phyloP scores from a whole-genome alignment of 2,113 vertebrate genomes.

The Mirza zaza region DNA sequence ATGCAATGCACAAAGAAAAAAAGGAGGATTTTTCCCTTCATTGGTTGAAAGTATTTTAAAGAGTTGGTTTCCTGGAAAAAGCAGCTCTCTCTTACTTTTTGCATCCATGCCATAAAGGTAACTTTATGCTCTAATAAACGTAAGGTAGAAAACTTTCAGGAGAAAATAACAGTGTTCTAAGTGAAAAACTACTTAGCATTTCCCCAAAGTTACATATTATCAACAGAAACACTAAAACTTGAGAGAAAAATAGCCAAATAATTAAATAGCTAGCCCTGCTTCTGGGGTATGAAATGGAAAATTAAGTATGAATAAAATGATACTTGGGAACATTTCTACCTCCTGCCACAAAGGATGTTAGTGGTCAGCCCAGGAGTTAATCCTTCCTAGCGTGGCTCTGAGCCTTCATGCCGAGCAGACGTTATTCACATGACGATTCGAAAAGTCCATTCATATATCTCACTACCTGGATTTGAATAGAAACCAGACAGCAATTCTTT shows the following conservation, averaged over 20 bases:
- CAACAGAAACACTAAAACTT: slow-evolving; percentile 57
- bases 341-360: slow-evolving; percentile 26
- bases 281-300: slow-evolving; percentile 37
- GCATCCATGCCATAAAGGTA: slow-evolving; percentile 38
- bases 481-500: slow-evolving; percentile 96
- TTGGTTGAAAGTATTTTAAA: slow-evolving; percentile 35
- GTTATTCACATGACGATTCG: slow-evolving; percentile 84
- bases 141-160: slow-evolving; percentile 63
- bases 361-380: slow-evolving; percentile 58
- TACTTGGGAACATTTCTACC: slow-evolving; percentile 1
- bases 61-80: slow-evolving; percentile 38
- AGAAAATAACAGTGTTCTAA: slow-evolving; percentile 55
- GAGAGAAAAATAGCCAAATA: slow-evolving; percentile 51
- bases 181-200: slow-evolving; percentile 47
- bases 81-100: slow-evolving; percentile 42
- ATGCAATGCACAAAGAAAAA: not conserved
- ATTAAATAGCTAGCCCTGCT: not conserved
- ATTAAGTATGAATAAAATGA: slow-evolving; percentile 57
- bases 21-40: not conserved
- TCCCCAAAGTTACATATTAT: slow-evolving; percentile 52
- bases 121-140: slow-evolving; percentile 43
- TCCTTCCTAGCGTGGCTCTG: slow-evolving; percentile 66
- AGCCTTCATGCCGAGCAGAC: slow-evolving; percentile 80
- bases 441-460: slow-evolving; percentile 88
- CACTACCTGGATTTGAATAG: slow-evolving; percentile 98